Evolutionary conservation across 2,797 vertebrate genomes (phyloP).

Genomic region (Pseudocheirus occidentalis): DNA sequence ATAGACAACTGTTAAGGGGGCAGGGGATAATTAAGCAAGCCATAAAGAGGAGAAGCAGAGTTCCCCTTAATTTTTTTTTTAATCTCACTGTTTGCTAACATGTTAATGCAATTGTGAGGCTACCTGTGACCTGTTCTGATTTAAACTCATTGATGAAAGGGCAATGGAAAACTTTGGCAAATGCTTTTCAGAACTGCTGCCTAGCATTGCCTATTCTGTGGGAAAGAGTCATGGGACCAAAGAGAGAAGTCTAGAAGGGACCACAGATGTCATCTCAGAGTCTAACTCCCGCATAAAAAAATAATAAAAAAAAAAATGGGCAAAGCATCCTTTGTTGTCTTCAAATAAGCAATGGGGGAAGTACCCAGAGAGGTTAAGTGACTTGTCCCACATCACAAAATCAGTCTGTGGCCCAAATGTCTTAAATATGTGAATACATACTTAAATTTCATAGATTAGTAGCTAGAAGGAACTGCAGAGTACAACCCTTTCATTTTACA

Average conservation of each 20-base stretch:
- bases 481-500: not conserved
- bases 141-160: constrained; percentile 66
- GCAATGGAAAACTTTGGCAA: constrained; percentile 24
- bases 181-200: not conserved
- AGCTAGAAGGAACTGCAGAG: not conserved
- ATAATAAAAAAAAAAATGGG: not conserved
- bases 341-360: not conserved
- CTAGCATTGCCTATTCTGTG: constrained; percentile 2
- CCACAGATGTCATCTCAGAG: not conserved
- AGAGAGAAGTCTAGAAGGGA: not conserved
- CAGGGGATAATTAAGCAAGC: constrained; percentile 81
- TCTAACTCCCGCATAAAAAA: not conserved
- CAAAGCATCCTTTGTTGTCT: not conserved
- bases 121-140: constrained; percentile 67
- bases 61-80: constrained; percentile 74
- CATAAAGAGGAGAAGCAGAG: constrained; percentile 73
- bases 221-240: constrained; percentile 18
- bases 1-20: constrained; percentile 81
- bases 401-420: not conserved
- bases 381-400: not conserved
- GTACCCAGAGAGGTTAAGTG: not conserved
- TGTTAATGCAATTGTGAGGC: constrained; percentile 63
- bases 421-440: not conserved
- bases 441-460: not conserved
- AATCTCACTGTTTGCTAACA: constrained; percentile 74